Conservation (phyloP, 2,888 invertebrate genomes). For the Nephrotoma flavescens region DNA sequence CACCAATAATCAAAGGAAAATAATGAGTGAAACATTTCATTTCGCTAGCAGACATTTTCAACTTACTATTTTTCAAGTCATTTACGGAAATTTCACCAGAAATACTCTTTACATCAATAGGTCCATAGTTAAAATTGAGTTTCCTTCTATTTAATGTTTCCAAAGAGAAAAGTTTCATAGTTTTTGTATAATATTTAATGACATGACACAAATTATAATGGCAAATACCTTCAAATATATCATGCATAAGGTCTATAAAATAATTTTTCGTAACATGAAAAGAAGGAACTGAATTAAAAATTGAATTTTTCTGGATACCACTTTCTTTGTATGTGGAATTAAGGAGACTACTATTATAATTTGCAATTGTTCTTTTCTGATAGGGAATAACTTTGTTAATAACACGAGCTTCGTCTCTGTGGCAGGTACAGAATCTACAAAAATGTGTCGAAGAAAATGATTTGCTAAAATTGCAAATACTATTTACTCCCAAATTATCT, state of each 20-base stretch:
- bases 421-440: not conserved
- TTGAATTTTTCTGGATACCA: conserved; percentile 7
- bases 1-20: not conserved
- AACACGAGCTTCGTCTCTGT: not conserved
- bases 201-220: conserved; percentile 12
- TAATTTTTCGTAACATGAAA: conserved; percentile 15
- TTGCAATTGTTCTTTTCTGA: conserved; percentile 10
- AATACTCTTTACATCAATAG: conserved; percentile 3
- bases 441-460: not conserved
- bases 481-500: not conserved
- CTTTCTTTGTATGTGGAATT: conserved; percentile 11
- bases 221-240: too few relatives aligned
- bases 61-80: conserved; percentile 9
- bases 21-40: conserved; percentile 6
- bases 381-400: conserved; percentile 5
- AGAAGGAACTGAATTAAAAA: not conserved
- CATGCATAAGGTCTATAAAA: conserved; percentile 9
- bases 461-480: not conserved
- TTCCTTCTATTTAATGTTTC: conserved; percentile 11
- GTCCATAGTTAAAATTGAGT: conserved; percentile 13
- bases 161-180: not conserved
- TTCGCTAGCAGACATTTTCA: conserved; percentile 9
- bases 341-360: conserved; percentile 11
- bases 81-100: conserved; percentile 12
- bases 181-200: conserved; percentile 10